Percentiles rank a stretch among this genome's conserved stretches.
These are phyloP conservation scores for Creontiades dilutus DNA, from an alignment of 2,888 invertebrate species.

Conservation along the genomic window DNA sequence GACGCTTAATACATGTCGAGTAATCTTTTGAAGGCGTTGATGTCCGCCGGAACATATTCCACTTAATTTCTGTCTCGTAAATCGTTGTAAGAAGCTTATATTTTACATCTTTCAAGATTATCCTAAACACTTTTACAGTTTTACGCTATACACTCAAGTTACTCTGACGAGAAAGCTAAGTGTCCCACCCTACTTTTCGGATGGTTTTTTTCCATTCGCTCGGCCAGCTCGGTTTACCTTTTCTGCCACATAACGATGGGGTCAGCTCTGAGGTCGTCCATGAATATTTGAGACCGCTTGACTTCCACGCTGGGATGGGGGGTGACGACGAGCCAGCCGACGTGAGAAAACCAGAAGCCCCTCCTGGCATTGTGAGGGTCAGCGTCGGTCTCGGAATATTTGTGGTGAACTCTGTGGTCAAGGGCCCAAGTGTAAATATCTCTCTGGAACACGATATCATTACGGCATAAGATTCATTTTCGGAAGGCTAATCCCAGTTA, in stretches of 20 bases:
- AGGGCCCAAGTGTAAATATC: constrained; percentile 92
- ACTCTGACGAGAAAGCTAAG: too few relatives aligned
- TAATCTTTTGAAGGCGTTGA: too few relatives aligned
- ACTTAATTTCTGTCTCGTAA: too few relatives aligned
- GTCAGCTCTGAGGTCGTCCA: constrained; percentile 86
- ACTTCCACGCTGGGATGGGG: constrained; percentile 89
- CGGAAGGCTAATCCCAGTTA: too few relatives aligned
- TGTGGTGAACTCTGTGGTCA: constrained; percentile 93
- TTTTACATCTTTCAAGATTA: too few relatives aligned
- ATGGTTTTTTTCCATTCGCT: background rate
- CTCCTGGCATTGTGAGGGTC: constrained; percentile 91
- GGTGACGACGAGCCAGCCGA: constrained; percentile 93
- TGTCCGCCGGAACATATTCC: too few relatives aligned
- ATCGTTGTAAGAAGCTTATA: too few relatives aligned
- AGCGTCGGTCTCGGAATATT: constrained; percentile 91
- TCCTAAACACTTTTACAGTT: too few relatives aligned
- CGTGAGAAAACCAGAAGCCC: constrained; percentile 94
- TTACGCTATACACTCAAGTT: too few relatives aligned
- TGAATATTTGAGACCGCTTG: constrained; percentile 84
- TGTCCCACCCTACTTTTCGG: too few relatives aligned
- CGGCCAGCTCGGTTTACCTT: constrained; percentile 79
- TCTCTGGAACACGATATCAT: constrained; percentile 80
- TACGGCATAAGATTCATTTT: background rate
- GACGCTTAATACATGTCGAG: too few relatives aligned
- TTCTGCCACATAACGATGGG: constrained; percentile 88